These are phyloP conservation scores for Streblospio benedicti DNA, from an alignment of 1,140 invertebrate genomes.

Conservation along the genomic window DNA sequence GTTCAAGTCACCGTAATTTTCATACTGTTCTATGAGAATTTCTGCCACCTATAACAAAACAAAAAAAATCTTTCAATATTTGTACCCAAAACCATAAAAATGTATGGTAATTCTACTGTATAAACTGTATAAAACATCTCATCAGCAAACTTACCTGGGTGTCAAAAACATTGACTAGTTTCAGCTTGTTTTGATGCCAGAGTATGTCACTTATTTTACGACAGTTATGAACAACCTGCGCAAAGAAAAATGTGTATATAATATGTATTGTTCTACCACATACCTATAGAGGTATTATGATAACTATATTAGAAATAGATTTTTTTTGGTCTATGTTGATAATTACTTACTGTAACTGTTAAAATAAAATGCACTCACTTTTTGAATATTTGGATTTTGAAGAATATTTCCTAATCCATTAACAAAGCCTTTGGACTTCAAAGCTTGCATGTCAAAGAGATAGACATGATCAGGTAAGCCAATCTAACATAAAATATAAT, in stretches of 20 bases:
- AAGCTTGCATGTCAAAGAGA: not conserved
- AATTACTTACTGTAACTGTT: not conserved
- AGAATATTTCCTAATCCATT: not conserved
- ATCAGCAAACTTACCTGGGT: not conserved
- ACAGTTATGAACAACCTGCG: not conserved
- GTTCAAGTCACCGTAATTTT: not conserved
- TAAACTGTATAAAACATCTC: not conserved
- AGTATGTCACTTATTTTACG: not conserved
- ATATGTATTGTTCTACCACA: too few species aligned
- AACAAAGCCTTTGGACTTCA: not conserved
- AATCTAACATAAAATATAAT: too few species aligned
- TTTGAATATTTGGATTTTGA: not conserved
- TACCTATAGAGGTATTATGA: too few species aligned
- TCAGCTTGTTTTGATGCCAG: not conserved
- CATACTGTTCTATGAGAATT: not conserved
- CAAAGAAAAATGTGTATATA: not conserved
- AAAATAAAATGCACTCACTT: not conserved
- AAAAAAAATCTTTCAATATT: too few species aligned
- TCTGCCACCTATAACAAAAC: not conserved
- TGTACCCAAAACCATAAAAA: too few species aligned
- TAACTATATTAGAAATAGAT: too few species aligned
- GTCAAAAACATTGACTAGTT: constrained; percentile 4
- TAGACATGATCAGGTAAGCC: not conserved
- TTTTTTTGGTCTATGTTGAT: too few species aligned
- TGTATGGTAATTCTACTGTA: not conserved